Conservation (phyloP, 2,797 vertebrate genomes). For the Schizopygopsis pylzovi region DNA sequence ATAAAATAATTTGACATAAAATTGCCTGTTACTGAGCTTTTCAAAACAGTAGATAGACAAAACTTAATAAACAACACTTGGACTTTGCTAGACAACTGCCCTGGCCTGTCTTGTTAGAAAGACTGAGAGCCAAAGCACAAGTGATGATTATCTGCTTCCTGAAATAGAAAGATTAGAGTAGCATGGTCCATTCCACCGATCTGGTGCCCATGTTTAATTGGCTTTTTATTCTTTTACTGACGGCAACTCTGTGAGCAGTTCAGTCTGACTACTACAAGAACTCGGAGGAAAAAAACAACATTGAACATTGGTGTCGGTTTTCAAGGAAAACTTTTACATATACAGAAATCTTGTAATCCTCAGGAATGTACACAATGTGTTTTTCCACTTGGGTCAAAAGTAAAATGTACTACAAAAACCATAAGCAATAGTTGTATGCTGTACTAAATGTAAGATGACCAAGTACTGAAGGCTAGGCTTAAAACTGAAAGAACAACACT, state of each 20-base stretch:
- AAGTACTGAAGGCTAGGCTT: neutral
- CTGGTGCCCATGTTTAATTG: conserved; percentile 36
- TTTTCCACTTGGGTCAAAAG: conserved; percentile 20
- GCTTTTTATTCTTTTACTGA: conserved; percentile 43
- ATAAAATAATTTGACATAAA: neutral
- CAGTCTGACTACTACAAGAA: neutral
- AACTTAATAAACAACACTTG: neutral
- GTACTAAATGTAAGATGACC: neutral
- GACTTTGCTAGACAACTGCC: neutral
- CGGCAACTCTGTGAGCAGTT: neutral
- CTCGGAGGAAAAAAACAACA: neutral
- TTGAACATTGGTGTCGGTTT: neutral
- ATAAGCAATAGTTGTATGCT: neutral
- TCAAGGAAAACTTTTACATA: neutral
- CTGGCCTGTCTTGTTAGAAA: conserved; percentile 20
- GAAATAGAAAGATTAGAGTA: conserved; percentile 48
- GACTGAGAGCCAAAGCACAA: conserved; percentile 53
- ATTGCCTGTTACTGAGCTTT: conserved; percentile 8
- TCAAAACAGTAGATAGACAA: too few species aligned
- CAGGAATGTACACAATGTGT: conserved; percentile 26
- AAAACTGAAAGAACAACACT: conserved; percentile 1
- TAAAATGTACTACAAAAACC: conserved; percentile 16
- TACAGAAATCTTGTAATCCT: neutral
- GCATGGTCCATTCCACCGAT: conserved; percentile 40
- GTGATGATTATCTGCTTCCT: conserved; percentile 53